Evolutionary conservation across 2,888 invertebrate species (phyloP), one percentile per base, ranked within the genome.

Genomic region (Prosapia bicincta): DNA sequence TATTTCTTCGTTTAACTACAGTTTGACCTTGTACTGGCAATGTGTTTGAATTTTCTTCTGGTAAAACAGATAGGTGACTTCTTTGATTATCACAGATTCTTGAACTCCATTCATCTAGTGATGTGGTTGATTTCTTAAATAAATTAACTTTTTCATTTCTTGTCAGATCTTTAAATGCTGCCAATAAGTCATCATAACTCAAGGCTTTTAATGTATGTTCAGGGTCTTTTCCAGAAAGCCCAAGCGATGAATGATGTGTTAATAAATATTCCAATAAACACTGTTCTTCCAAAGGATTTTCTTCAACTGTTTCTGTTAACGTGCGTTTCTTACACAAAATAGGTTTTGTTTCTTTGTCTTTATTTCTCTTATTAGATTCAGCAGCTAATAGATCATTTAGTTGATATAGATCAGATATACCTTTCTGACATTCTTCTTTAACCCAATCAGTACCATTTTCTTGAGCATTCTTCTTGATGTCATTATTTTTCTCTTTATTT

Each of bases 231-330:
- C 71, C 72, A 69, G 75, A 74, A n/a, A 78, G 43, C n/a, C 77
- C 77, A n/a, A 78, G 30, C 20, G 74, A 66, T 3, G 77, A 75
- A 28, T 77, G 76, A n/a, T 78, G 76, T 26, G 75, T 75, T 28
- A 79, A 74, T 1, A 79, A 72, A 43, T 78, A 76, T 71, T 79
- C 79, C 43, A 85, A 79, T 1, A 84, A 82, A 1, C 82, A 82
- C 13, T 83, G 82, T 71, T 84, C 83, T 75, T 85, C 84, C 67
- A 85, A 82, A 25, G 85, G 83, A 77, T 84, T 83, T 26, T 84
- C 84, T 82, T 30, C 81, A 82, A 81, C 83, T 81, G 43, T 78
- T 74, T 79, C 80, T n/a, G 81, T 80, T 15, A 80, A 68, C 3
- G 77, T 75, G 67, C 78, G 74, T 9, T 74, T 76, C 66, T 77